Base-by-base conservation (phyloP, 2,797 vertebrate genomes). In the Esox masquinongy region DNA sequence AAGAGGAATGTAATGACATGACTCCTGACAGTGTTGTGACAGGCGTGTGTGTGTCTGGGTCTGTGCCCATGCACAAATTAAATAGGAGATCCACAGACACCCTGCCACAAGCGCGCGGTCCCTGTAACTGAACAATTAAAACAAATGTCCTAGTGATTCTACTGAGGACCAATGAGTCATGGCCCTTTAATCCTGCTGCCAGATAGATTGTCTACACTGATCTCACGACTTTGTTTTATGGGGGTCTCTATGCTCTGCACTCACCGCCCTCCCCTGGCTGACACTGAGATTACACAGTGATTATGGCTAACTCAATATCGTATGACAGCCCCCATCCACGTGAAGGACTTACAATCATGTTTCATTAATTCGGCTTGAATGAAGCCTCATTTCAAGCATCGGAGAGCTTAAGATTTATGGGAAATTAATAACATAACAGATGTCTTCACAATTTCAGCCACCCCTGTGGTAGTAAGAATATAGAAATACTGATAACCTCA, bases 391-490 rank as follows among this genome's bases (percentile, higher is more conserved):
- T 97, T 96, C 94, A 95, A 95, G 95, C 95, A 95, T 95, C 94
- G 92, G 96, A 94, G 94, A 97, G 95, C 95, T 97, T 96, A 98
- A 96, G 96, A 97, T 96, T 95, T 96, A 97, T 97, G 95, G 96
- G 95, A 98, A 97, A 96, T 97, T 97, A 97, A 98, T 97, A 96
- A 96, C 95, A 93, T 96, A 96, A 95, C 96, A 98, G 96, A 98
- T 97, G 96, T 97, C 95, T 96, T 95, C 93, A 94, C 93, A 95
- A 96, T 95, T 95, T 94, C 19, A n/a, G 51, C 51, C 83, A 80
- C 92, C 95, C 93, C 92, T 94, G 90, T 94, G 86, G 36, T 39
- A 39, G 89, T 93, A 95, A 94, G 91, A 89, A 94, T 92, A 88
- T 56, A 82, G 78, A 91, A 89, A 90, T 86, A 85, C 87, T 85